A percentile compares a stretch with the other conserved stretches of the same genome.
Conservation (phyloP, 2,888 invertebrate genomes). For the Trachelus iudaicus region DNA sequence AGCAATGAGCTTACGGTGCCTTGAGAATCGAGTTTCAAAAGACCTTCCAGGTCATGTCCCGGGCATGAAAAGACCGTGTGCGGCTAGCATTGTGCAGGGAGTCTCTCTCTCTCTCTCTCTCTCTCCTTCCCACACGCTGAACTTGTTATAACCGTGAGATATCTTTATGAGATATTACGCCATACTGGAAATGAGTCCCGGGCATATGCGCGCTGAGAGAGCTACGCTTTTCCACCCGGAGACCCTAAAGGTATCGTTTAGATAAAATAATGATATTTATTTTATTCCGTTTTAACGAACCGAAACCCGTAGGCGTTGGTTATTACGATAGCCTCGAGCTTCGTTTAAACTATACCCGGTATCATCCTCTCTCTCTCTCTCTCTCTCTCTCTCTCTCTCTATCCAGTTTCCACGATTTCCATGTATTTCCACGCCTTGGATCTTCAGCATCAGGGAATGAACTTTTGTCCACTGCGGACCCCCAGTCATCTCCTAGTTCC, state of each 20-base stretch:
- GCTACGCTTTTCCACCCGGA: not conserved
- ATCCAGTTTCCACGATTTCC: not conserved
- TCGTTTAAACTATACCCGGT: not conserved
- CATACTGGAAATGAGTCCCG: constrained; percentile 34
- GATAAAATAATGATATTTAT: not conserved
- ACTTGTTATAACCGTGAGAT: constrained; percentile 10
- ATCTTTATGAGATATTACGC: constrained; percentile 4
- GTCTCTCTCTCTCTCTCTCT: too few species aligned
- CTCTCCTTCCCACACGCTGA: constrained; percentile 16
- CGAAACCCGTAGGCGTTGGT: not conserved
- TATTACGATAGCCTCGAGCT: not conserved
- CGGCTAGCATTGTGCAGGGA: constrained; percentile 28
- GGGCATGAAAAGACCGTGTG: constrained; percentile 31
- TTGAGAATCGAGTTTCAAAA: constrained; percentile 46
- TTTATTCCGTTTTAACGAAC: not conserved
- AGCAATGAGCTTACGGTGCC: constrained; percentile 45
- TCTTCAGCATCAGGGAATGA: not conserved
- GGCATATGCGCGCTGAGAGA: constrained; percentile 12
- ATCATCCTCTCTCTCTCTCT: too few species aligned
- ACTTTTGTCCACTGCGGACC: not conserved
- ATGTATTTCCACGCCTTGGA: not conserved
- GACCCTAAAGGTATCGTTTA: not conserved
- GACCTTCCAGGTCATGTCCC: constrained; percentile 37
- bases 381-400: too few species aligned
- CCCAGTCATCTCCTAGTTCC: not conserved